Evolutionary conservation across 2,797 vertebrate species (phyloP), one percentile per base, ranked within the genome.

Genomic region (Prionace glauca): DNA sequence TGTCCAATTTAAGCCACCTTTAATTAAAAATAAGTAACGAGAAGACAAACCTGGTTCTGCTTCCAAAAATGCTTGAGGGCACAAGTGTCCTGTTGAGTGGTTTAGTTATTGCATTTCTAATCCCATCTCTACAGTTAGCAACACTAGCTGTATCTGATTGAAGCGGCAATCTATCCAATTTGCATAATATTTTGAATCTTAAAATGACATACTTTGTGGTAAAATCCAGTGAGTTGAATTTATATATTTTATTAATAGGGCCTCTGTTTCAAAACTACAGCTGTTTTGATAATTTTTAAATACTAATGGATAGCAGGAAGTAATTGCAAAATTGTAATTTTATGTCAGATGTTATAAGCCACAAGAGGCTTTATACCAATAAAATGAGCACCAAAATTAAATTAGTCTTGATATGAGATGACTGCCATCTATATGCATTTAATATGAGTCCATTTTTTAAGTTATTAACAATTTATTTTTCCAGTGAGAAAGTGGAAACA

Each of bases 61-160:
- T 94, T 94, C n/a, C 65, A 94, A 94, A 94, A 94, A 94, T 71
- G 92, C 92, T 94, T 71, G 29, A 94, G 36, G 36, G 36, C 65
- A 50, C 14, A 41, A 41, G 67, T 72, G 22, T 72, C 67, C 10
- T 45, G 92, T 69, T 71, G 92, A 45, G 22, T 94, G 0, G 36
- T 26, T 94, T 69, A 71, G 92, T 41, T 94, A 71, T 94, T 94
- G 65, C 36, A 50, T 41, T 71, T 72, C 36, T 41, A 94, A 72
- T 94, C 67, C 20, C 67, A 94, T 50, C 24, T 94, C 65, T 94
- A 36, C 67, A 94, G 36, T 69, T 71, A 41, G 36, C 91, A 93
- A 45, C 22, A 67, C 71, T 93, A 93, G 20, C 32, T 71, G 36
- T 41, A 69, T 93, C 65, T 41, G n/a, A 18, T 69, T n/a, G 62